phyloP scores from a whole-genome alignment of 2,113 vertebrate genomes.

The Paralichthys olivaceus region DNA sequence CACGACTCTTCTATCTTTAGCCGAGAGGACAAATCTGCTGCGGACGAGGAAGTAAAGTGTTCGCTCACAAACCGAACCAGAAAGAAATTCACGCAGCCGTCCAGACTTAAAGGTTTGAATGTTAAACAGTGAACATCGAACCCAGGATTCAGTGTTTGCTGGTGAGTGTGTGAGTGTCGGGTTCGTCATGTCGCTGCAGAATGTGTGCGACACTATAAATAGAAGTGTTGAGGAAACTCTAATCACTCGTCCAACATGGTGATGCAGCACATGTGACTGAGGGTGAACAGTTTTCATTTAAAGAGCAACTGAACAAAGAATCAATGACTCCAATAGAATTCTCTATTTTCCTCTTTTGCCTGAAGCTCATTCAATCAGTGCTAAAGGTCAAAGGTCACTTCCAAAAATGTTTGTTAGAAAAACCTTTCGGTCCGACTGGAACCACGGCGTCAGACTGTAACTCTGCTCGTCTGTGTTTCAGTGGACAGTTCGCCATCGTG shows the following conservation, averaged over 20 bases:
- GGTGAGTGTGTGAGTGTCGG: neutral
- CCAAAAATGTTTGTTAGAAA: too few species aligned
- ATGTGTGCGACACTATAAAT: neutral
- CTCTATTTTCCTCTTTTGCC: too few species aligned
- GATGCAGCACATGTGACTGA: too few species aligned
- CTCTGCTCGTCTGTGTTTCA: constrained; percentile 59
- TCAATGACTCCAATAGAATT: too few species aligned
- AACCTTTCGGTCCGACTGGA: too few species aligned
- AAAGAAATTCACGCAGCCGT: neutral
- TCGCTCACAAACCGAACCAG: constrained; percentile 30
- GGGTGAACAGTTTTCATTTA: too few species aligned
- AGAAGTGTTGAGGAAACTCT: neutral
- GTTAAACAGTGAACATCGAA: neutral
- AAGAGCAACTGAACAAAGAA: too few species aligned
- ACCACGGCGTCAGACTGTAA: neutral
- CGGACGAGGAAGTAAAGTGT: constrained; percentile 38
- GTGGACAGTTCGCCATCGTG: constrained; percentile 97
- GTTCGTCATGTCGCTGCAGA: neutral
- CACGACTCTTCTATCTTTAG: constrained; percentile 72
- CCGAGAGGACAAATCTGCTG: neutral
- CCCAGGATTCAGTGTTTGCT: neutral
- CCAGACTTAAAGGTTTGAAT: neutral
- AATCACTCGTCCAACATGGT: too few species aligned
- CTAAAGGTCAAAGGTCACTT: too few species aligned
- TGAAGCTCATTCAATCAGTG: too few species aligned